Evolutionary conservation across 2,888 invertebrate genomes (phyloP), one percentile per base, ranked within the genome.

Genomic region (Amphimallon solstitiale): DNA sequence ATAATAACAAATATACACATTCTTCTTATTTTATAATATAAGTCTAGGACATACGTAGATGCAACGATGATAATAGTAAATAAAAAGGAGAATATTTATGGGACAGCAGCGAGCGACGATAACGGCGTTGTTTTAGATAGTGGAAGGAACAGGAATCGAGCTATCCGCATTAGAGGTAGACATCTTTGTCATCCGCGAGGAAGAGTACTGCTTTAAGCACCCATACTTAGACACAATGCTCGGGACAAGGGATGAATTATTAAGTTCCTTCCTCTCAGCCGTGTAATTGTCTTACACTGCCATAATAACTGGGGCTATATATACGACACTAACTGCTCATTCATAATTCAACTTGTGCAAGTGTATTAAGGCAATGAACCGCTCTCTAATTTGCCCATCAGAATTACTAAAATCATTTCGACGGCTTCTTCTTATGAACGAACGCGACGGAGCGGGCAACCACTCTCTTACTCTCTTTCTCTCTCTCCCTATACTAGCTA

Each of bases 211-310:
- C 76, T 76, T 76, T 78, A 79, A 77, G 79, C 77, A 77, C 77
- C 76, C 75, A 74, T 76, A 77, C 79, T 79, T 76, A 78, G 76
- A 77, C 78, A 78, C 79, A 79, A 79, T 80, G 79, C 75, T 75
- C 73, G 76, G 77, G 79, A 80, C 80, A 78, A 70, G 75, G 77
- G 76, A 78, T 79, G 80, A 80, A 79, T 79, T 79, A 80, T 80
- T 79, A 77, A 79, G 79, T 79, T 78, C 77, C 78, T 79, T 79
- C 79, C 78, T 78, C 79, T 78, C 78, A 77, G 75, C 77, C 78
- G 77, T 79, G 77, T 80, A 80, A 80, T 80, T 80, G 79, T 80
- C 79, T 80, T 79, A 78, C 79, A 78, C 79, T 77, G 29, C 77
- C 72, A 76, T 78, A 78, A 78, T 78, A 78, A 77, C 77, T 75